Base-by-base conservation (phyloP, 2,888 invertebrate genomes). In the Cecidostiba fungosa region DNA sequence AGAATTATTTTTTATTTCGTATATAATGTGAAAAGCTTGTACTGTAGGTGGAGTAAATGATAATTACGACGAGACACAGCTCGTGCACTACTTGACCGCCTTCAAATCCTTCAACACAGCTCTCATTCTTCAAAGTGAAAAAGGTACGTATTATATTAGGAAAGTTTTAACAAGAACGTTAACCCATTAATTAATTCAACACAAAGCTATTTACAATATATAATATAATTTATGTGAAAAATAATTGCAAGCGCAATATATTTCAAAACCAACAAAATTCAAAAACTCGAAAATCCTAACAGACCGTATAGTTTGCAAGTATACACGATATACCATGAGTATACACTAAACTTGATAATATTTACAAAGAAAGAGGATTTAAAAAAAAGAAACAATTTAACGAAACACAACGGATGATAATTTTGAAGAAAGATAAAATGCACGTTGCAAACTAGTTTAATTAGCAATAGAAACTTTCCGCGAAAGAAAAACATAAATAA, bases 1-100 rank as follows among this genome's bases (percentile, higher is more conserved):
- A 81, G 69, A 84, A 59, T 84, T 50, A 59, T 70, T 36, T 59
- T 66, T 70, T 50, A 77, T 66, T 76, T 82, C 73, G 69, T 85
- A 82, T 82, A 72, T 86, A 82, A 82, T 82, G 76, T 84, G 82
- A 85, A 86, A 86, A 83, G 85, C 85, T 85, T 87, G 87, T 87
- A 80, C 85, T 77, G 77, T 80, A 73, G 62, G 80, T 85, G 78
- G 69, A 77, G 26, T 84, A 79, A 39, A 79, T 76, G 32, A 76
- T 77, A 83, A 73, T 73, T 70, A 69, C n/a, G 76, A 32, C 74
- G 87, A 87, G 82, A 83, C 80, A 66, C 87, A 83, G 77, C 80
- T 85, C 83, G 82, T 26, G 36, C 32, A 50, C 80, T 82, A 82
- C 59, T 26, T n/a, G 72, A 74, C 26, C 43, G 62, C 79, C 23